Evolutionary conservation across 2,888 invertebrate genomes (phyloP).

Genomic region (Blera fallax): DNA sequence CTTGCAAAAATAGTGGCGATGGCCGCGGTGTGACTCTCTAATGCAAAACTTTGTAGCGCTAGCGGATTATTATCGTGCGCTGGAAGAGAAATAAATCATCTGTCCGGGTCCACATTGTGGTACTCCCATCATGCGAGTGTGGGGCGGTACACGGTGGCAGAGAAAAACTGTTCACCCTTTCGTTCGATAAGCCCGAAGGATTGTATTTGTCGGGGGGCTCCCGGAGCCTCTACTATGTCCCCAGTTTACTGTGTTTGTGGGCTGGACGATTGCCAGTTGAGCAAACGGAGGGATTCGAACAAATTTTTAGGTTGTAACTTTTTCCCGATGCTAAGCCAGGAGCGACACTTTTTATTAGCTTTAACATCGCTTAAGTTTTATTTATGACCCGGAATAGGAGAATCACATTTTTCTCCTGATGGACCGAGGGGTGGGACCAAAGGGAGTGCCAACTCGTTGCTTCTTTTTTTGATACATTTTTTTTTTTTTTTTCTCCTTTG

Average conservation of each 20-base stretch:
- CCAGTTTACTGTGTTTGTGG: constrained; percentile 52
- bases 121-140: constrained; percentile 1
- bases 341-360: constrained; percentile 73
- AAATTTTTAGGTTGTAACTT: constrained; percentile 72
- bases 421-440: not conserved
- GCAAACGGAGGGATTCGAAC: constrained; percentile 49
- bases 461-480: constrained; percentile 9
- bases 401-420: constrained; percentile 60
- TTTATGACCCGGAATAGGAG: constrained; percentile 68
- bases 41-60: constrained; percentile 70
- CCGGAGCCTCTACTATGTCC: constrained; percentile 31
- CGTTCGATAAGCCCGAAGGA: constrained; percentile 70
- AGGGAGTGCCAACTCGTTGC: constrained; percentile 7
- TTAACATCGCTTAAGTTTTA: constrained; percentile 73
- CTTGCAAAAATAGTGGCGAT: constrained; percentile 48
- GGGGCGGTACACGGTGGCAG: not conserved
- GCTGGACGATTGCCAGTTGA: constrained; percentile 69
- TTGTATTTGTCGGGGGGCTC: constrained; percentile 48
- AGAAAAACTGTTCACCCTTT: constrained; percentile 61
- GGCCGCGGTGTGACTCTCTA: constrained; percentile 51
- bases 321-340: constrained; percentile 66
- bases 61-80: constrained; percentile 67
- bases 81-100: constrained; percentile 70
- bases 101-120: constrained; percentile 53
- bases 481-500: constrained; percentile 3